Conservation (phyloP, 2,797 vertebrate genomes). For the Lepilemur septentrionalis region DNA sequence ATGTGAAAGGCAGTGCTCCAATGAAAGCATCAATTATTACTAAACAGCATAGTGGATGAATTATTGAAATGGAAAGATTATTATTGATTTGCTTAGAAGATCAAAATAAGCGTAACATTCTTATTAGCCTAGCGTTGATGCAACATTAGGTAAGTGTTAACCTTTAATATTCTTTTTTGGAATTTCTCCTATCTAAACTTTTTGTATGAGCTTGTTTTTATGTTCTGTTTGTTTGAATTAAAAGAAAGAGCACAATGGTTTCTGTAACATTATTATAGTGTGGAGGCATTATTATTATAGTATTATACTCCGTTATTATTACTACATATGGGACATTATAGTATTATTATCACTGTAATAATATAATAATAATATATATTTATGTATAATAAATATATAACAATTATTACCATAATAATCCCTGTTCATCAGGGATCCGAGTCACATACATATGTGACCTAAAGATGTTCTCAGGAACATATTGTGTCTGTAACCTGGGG, state of each 20-base stretch:
- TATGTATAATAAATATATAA: too few relatives aligned
- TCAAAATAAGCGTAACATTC: too few relatives aligned
- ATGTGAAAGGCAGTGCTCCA: too few relatives aligned
- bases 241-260: background rate
- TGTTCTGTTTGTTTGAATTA: background rate
- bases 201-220: background rate
- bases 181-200: background rate
- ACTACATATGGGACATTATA: background rate
- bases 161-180: background rate
- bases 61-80: too few relatives aligned
- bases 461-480: background rate
- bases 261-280: background rate
- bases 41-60: too few relatives aligned
- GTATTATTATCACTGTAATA: background rate
- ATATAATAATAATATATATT: too few relatives aligned
- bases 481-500: background rate
- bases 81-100: too few relatives aligned
- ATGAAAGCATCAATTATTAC: too few relatives aligned
- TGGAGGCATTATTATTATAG: background rate
- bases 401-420: background rate
- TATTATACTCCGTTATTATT: background rate
- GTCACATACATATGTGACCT: background rate
- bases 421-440: background rate
- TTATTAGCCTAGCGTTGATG: too few relatives aligned
- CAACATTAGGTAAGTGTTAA: too few relatives aligned